Evolutionary conservation across 2,888 invertebrate genomes (phyloP).

Genomic region (Myopa testacea): DNA sequence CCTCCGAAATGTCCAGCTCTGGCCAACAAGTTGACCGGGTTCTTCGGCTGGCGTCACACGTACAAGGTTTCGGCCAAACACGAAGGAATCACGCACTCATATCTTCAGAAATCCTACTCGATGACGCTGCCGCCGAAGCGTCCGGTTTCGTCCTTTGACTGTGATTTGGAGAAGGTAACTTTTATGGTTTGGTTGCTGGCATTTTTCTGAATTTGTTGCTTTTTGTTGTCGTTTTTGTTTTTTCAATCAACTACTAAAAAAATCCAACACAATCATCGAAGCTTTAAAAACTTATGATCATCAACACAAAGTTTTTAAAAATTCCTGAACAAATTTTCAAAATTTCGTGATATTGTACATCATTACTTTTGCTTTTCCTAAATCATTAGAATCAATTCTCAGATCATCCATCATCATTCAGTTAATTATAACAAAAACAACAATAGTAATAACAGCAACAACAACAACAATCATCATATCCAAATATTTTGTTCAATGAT

Average conservation of each 20-base stretch:
- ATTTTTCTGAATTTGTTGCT: not conserved
- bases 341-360: no score
- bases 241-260: no score
- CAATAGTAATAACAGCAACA: conserved; percentile 1
- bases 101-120: conserved; percentile 68
- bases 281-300: no score
- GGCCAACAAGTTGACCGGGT: conserved; percentile 80
- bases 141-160: conserved; percentile 59
- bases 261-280: no score
- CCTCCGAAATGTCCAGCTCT: conserved; percentile 80
- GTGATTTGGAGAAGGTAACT: conserved; percentile 60
- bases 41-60: conserved; percentile 84
- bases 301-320: no score
- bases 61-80: conserved; percentile 84
- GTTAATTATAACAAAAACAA: not conserved
- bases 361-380: no score
- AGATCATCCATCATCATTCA: no score
- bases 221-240: not conserved
- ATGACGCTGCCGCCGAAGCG: conserved; percentile 65
- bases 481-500: no score
- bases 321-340: no score
- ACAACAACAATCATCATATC: not conserved
- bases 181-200: not conserved
- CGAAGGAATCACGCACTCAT: conserved; percentile 70
- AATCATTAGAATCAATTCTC: no score